These are phyloP conservation scores for Bruchidius siliquastri DNA, from an alignment of 2,888 invertebrate species.

Conservation along the genomic window DNA sequence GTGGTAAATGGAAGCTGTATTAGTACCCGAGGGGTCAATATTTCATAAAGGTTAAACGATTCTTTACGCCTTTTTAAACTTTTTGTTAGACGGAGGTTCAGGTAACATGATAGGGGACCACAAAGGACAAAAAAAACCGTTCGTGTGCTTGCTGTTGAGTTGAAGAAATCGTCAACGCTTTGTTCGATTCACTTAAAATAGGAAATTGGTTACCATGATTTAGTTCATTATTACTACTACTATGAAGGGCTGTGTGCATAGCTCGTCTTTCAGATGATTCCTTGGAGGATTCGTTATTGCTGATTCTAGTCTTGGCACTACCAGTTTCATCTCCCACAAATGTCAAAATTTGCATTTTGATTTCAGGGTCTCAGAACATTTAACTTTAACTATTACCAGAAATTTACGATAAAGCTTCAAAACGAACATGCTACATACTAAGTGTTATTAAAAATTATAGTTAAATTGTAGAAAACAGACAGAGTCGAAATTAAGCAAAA, in stretches of 20 bases:
- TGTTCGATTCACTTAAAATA: background rate
- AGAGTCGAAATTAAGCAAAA: too few species aligned
- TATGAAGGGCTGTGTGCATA: background rate
- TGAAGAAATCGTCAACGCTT: background rate
- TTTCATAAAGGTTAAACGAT: conserved; percentile 36
- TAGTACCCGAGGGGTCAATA: conserved; percentile 25
- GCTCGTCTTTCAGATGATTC: too few species aligned
- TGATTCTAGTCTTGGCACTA: too few species aligned
- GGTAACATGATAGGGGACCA: conserved; percentile 29
- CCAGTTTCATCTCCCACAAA: too few species aligned
- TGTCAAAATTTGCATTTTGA: too few species aligned
- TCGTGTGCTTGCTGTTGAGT: conserved; percentile 19
- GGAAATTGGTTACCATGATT: background rate
- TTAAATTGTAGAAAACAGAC: too few species aligned
- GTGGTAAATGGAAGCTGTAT: conserved; percentile 23
- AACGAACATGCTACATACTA: too few species aligned
- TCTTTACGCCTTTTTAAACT: conserved; percentile 35
- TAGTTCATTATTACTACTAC: background rate
- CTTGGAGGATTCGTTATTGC: too few species aligned
- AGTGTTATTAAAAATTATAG: too few species aligned
- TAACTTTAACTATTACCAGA: too few species aligned
- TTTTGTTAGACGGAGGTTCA: conserved; percentile 27
- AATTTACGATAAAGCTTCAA: too few species aligned
- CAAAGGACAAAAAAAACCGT: conserved; percentile 17
- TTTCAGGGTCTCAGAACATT: too few species aligned